Conservation (phyloP, 2,113 vertebrate species). For the Rhinoptilus africanus region DNA sequence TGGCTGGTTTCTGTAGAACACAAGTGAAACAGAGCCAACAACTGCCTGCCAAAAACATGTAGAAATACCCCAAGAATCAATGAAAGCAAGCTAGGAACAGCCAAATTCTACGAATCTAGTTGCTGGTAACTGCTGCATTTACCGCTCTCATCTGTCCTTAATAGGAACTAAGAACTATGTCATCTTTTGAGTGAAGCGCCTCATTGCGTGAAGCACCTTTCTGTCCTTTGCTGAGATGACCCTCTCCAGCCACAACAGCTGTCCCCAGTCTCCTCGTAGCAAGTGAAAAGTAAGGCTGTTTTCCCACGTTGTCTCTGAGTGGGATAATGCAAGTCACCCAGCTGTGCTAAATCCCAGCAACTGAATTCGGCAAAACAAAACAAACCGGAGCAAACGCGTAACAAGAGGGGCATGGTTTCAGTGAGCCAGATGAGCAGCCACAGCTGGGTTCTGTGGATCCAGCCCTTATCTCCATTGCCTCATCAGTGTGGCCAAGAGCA, state of each 20-base stretch:
- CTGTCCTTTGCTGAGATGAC: not conserved
- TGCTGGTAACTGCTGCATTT: not conserved
- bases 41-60: not conserved
- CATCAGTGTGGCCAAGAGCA: not conserved
- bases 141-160: not conserved
- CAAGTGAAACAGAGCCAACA: not conserved
- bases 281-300: not conserved
- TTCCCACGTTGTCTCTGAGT: not conserved
- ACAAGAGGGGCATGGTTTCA: fast-evolving
- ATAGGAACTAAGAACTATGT: not conserved
- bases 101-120: not conserved
- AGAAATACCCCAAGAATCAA: not conserved
- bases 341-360: conserved; percentile 45
- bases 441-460: not conserved
- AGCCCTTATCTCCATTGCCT: not conserved
- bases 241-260: not conserved
- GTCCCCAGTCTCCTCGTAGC: not conserved
- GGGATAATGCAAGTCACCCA: not conserved
- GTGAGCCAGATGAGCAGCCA: not conserved
- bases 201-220: not conserved
- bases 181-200: not conserved
- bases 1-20: not conserved
- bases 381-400: not conserved
- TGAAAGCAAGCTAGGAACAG: not conserved
- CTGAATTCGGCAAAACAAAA: not conserved